phyloP scores from a whole-genome alignment of 2,113 vertebrate genomes.

The Microcebus murinus region DNA sequence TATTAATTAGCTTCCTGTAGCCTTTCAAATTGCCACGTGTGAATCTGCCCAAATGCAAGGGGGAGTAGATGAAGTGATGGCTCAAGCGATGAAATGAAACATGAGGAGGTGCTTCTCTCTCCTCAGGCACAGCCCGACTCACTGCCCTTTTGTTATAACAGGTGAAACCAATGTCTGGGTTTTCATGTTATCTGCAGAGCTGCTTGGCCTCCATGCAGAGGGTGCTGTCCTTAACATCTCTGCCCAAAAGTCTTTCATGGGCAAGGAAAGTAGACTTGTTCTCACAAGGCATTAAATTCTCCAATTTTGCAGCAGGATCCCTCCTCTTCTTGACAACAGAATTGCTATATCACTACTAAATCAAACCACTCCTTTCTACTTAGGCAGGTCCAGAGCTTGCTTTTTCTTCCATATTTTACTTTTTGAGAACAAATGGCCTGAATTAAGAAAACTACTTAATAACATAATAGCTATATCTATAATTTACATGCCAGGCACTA shows the following conservation, averaged over 20 bases:
- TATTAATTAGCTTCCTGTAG: constrained; percentile 41
- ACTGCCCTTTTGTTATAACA: background rate
- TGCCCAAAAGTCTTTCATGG: background rate
- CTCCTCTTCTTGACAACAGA: background rate
- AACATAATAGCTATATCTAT: background rate
- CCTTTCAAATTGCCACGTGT: constrained; percentile 42
- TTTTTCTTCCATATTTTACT: background rate
- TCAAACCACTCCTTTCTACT: background rate
- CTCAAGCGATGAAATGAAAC: background rate
- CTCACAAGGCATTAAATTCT: background rate
- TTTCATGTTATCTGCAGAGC: fast-evolving
- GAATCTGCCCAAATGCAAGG: background rate
- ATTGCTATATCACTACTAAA: background rate
- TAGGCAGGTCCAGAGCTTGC: background rate
- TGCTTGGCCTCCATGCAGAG: background rate
- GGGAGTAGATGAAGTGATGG: background rate
- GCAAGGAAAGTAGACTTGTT: background rate
- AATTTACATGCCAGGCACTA: background rate
- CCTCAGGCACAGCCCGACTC: background rate
- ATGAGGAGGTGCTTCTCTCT: background rate
- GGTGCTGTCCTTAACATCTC: background rate
- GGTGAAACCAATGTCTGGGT: background rate
- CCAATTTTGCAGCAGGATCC: background rate
- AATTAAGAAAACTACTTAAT: background rate
- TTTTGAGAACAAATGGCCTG: background rate